Evolutionary conservation across 2,797 vertebrate genomes (phyloP), one percentile per base, ranked within the genome.

Genomic region (Botia almorhae): DNA sequence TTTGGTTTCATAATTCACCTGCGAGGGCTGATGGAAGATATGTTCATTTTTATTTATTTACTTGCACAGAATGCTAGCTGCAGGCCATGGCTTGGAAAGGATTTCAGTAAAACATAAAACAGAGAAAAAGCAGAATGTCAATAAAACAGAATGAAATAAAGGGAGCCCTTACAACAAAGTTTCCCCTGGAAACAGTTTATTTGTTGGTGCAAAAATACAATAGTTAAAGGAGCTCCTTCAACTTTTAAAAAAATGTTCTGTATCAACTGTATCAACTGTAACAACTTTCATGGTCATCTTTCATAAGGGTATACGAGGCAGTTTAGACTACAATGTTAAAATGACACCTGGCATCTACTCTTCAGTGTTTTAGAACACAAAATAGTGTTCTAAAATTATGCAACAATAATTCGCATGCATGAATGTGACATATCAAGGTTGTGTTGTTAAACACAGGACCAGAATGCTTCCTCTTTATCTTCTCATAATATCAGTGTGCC

Each of bases 71-170:
- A 53, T 61, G 43, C 71, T 80, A 63, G 65, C 80, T 76, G 21
- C 29, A 76, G 80, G 80, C 71, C 60, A 67, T 36, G 50, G 71
- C 71, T 81, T 69, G 65, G 65, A 74, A 78, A 70, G 69, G 73
- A 68, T 71, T 16, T 72, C 63, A 46, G 2, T 36, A 50, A 76
- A 73, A 73, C 69, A 67, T 60, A 61, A 63, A 78, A 39, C 63
- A n/a, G 81, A 43, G 63, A 67, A 56, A 61, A 63, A n/a, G 46
- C 65, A 29, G 46, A 69, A 29, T 0, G 26, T 50, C 36, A 67
- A 68, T 43, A 26, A 77, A 72, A 48, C 2, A 2, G 17, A 50
- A 64, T 65, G 16, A 67, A 63, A 53, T 16, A 50, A n/a, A 51
- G 33, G 33, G 48, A 70, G 29, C 7, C 6, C 7, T 75, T 69